phyloP scores from a whole-genome alignment of 1,140 invertebrate genomes.

The Agrilus planipennis region DNA sequence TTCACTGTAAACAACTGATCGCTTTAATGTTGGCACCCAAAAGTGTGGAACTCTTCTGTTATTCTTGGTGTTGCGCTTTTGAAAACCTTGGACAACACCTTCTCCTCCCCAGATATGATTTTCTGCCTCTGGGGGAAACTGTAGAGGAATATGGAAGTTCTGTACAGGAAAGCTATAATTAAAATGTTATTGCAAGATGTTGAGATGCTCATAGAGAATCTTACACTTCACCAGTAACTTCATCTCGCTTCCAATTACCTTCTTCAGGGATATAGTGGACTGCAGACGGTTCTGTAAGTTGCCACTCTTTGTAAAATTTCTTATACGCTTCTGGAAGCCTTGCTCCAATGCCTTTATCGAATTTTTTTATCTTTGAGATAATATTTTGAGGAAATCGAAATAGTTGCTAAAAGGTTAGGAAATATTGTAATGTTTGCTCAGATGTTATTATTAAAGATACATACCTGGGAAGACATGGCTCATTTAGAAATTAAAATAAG shows the following conservation, averaged over 20 bases:
- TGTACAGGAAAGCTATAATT: slow-evolving; percentile 49
- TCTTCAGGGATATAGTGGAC: slow-evolving; percentile 76
- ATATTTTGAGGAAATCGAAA: too few relatives aligned
- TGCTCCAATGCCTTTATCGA: slow-evolving; percentile 39
- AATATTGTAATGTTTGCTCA: too few relatives aligned
- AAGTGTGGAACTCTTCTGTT: slow-evolving; percentile 59
- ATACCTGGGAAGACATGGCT: too few relatives aligned
- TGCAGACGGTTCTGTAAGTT: slow-evolving; percentile 54
- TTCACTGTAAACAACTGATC: slow-evolving; percentile 83
- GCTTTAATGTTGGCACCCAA: slow-evolving; percentile 73
- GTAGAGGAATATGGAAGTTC: slow-evolving; percentile 66
- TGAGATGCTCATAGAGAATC: slow-evolving; percentile 9
- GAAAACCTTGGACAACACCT: slow-evolving; percentile 82
- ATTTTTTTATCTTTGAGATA: too few relatives aligned
- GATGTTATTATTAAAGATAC: too few relatives aligned
- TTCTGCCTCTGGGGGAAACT: slow-evolving; percentile 68
- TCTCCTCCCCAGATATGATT: slow-evolving; percentile 94
- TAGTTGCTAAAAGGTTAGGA: too few relatives aligned
- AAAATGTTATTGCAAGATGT: not conserved
- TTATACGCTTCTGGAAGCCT: slow-evolving; percentile 73
- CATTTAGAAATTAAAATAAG: too few relatives aligned
- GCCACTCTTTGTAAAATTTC: slow-evolving; percentile 81
- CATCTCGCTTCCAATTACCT: slow-evolving; percentile 60
- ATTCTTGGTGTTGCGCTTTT: slow-evolving; percentile 48
- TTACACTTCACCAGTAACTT: slow-evolving; percentile 58